These are phyloP conservation scores for Henricia sp. DNA, from an alignment of 53 echinoderm and acorn worm genomes.

Conservation along the genomic window DNA sequence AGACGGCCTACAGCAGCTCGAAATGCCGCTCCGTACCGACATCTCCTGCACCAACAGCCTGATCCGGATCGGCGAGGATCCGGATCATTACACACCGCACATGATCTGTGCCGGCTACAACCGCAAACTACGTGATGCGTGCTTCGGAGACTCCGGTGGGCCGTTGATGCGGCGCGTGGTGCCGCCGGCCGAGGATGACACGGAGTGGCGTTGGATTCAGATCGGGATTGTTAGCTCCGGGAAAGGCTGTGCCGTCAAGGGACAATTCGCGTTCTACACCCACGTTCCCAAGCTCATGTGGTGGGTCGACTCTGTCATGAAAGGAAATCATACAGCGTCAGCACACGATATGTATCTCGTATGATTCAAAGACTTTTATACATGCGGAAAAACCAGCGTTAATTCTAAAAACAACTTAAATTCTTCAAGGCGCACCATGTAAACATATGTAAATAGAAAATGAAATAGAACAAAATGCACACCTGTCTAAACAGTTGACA, in stretches of 20 bases:
- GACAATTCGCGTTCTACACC: slow-evolving; percentile 94
- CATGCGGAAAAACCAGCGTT: no score
- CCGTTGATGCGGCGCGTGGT: slow-evolving; percentile 83
- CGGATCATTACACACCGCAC: slow-evolving; percentile 76
- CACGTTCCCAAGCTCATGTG: slow-evolving; percentile 86
- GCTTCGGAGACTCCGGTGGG: slow-evolving; percentile 98
- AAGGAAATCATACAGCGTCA: slow-evolving; percentile 72
- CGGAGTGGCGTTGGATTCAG: slow-evolving; percentile 84
- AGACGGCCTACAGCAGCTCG: slow-evolving; percentile 80
- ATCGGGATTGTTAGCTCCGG: slow-evolving; percentile 98
- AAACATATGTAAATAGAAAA: no score
- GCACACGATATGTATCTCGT: slow-evolving; percentile 75
- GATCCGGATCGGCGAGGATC: slow-evolving; percentile 72
- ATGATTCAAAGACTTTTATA: slow-evolving; percentile 37
- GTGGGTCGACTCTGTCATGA: slow-evolving; percentile 86
- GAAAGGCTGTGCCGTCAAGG: slow-evolving; percentile 94
- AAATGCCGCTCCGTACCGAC: slow-evolving; percentile 84
- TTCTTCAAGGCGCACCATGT: no score
- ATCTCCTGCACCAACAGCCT: slow-evolving; percentile 75
- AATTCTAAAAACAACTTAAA: no score
- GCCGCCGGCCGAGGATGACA: slow-evolving; percentile 18
- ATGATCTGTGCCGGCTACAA: slow-evolving; percentile 98
- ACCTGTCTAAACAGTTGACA: no score
- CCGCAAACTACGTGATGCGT: slow-evolving; percentile 81
- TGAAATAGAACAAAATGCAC: no score